Base-by-base conservation (phyloP, 2,113 vertebrate species). In the Pagrus major region DNA sequence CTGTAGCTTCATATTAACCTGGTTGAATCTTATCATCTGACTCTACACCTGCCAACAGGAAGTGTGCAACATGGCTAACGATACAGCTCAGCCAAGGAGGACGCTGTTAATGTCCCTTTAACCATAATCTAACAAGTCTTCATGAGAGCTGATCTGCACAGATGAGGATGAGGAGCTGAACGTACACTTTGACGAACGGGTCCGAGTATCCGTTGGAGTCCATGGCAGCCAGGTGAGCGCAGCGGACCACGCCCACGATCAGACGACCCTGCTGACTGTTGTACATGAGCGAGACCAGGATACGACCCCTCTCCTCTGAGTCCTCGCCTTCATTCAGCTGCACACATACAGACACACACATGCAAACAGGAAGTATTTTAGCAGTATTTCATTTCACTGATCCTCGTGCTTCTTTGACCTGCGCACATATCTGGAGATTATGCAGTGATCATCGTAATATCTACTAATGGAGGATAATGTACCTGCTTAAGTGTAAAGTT, bases 171-270 rank as follows among this genome's bases (percentile, higher is more conserved):
- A 49, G 12, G 46, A 46, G 35, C n/a, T n/a, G 9, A 21, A 7
- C 96, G 78, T 89, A 98, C 98, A 99, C 94, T 89, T 99, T 99
- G 59, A 99, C 97, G 0, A 98, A 99, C 0, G 98, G 98, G 68
- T 99, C 98, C 0, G 98, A 99, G 94, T 99, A 99, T 71, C 98
- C 98, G 0, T 99, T 99, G 85, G 98, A 96, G 0, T 99, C 98
- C 98, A 99, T 99, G 79, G 98, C 96, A 0, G 97, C 97, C 78
- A 99, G 88, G 78, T 99, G 98, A 85, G 97, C 98, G 0, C 97
- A 99, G 78, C 98, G 98, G 9, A 98, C 86, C 27, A 99, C 95
- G 47, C 98, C 97, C 5, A 99, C 97, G 0, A 98, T 87, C 51
- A 99, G 94, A 15, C 96, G 95, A 0, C 96, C 93, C 81, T 95